Evolutionary conservation across 2,113 vertebrate genomes (phyloP), one percentile per base, ranked within the genome.

Genomic region (Macrotus californicus): DNA sequence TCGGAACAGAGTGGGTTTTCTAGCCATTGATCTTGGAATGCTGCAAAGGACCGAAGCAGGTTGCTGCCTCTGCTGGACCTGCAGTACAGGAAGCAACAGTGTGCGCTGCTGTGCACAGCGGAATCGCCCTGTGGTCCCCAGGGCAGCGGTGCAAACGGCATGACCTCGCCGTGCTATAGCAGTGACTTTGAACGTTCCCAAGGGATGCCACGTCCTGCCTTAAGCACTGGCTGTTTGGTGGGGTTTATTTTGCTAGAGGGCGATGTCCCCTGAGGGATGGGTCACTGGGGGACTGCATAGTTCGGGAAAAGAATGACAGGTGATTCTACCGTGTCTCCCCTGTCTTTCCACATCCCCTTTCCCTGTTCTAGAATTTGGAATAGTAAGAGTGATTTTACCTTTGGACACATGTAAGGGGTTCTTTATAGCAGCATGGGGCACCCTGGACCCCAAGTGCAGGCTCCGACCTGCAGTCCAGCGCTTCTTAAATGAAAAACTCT

Each of bases 61-160:
- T 81, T 36, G 85, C 69, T 46, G 26, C 50, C n/a, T 70, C 48
- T 26, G 66, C 46, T 34, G 50, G 19, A 2, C 24, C 31, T 43
- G 12, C 8, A 16, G 56, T 24, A n/a, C 10, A 2, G 14, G 3
- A 56, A 16, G 29, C 8, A 8, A 1, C 13, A 10, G 12, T 14
- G 1, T 24, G 61, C 9, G 48, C 18, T 6, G 12, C 5, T 43
- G 43, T 4, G 1, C 15, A 2, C 2, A 1, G 29, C 4, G 0
- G n/a, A 13, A 61, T 52, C 24, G 3, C 15, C 41, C 24, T n/a
- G 72, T n/a, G 15, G 34, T 10, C 31, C 16, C 16, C 21, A 5
- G 50, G 19, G 80, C 36, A 21, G 52, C 21, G 7, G 31, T 22
- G 16, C 10, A 6, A 8, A 22, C 12, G 6, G n/a, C 54, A 2